Conservation (phyloP, 2,888 invertebrate genomes). For the Drosophila anomalipes region DNA sequence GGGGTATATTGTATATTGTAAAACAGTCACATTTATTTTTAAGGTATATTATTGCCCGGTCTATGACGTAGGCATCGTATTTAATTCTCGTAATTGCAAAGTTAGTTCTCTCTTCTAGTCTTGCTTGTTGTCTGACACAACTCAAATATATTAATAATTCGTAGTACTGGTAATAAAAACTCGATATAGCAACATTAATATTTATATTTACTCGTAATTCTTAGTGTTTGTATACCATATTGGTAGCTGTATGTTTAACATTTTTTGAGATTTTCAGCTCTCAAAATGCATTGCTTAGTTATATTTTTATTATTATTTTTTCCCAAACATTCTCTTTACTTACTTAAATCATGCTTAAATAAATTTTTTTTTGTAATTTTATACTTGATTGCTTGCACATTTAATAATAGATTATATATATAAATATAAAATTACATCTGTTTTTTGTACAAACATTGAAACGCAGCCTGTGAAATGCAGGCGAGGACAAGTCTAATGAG, state of each 20-base stretch:
- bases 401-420: constrained; percentile 3
- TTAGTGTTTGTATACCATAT: neutral
- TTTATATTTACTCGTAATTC: neutral
- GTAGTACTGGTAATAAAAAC: neutral
- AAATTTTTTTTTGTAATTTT: constrained; percentile 12
- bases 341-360: constrained; percentile 5
- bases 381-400: constrained; percentile 34
- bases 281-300: constrained; percentile 4
- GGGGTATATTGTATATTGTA: neutral
- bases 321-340: neutral
- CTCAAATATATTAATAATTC: neutral
- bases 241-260: neutral
- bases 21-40: neutral
- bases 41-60: neutral
- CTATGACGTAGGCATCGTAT: neutral
- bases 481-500: constrained; percentile 38
- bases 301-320: too few species aligned
- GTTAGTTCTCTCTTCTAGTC: neutral
- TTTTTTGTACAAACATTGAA: constrained; percentile 43
- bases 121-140: neutral
- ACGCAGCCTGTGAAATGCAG: constrained; percentile 16
- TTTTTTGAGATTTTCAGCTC: neutral
- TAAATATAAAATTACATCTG: constrained; percentile 10
- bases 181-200: neutral
- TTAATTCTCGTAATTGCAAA: neutral